Percentiles rank a stretch among this genome's conserved stretches.
Conservation (phyloP, 2,797 vertebrate species). For the Momotus momota region DNA sequence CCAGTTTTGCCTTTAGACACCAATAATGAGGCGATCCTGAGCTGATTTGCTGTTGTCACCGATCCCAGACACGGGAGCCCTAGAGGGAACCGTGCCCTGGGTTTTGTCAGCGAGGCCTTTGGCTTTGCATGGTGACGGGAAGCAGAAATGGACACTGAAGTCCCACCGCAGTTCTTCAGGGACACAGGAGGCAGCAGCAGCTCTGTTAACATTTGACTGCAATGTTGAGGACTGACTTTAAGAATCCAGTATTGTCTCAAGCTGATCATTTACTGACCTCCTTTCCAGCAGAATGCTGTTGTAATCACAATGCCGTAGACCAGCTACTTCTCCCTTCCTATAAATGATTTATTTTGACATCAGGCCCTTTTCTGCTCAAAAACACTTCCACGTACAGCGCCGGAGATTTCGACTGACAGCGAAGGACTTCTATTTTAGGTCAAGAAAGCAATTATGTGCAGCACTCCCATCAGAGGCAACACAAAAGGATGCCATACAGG, state of each 20-base stretch:
- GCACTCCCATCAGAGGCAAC: not conserved
- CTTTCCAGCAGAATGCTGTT: conserved; percentile 51
- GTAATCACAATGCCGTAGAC: conserved; percentile 21
- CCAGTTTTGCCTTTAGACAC: not conserved
- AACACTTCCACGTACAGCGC: conserved; percentile 20
- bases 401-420: conserved; percentile 33
- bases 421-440: conserved; percentile 11
- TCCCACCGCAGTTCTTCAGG: not conserved
- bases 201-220: not conserved
- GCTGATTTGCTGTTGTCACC: not conserved
- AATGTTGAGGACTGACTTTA: not conserved
- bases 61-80: rapidly evolving
- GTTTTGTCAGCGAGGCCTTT: not conserved
- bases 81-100: not conserved
- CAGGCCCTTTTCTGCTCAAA: conserved; percentile 51
- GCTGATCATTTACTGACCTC: conserved; percentile 25
- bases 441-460: not conserved
- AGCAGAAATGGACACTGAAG: not conserved
- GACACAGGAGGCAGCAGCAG: not conserved
- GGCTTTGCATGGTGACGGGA: not conserved
- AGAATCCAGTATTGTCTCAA: not conserved
- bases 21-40: not conserved
- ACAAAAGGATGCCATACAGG: not conserved
- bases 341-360: conserved; percentile 61
- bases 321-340: conserved; percentile 20